Conservation (phyloP, 2,113 vertebrate genomes). For the Willisornis vidua region DNA sequence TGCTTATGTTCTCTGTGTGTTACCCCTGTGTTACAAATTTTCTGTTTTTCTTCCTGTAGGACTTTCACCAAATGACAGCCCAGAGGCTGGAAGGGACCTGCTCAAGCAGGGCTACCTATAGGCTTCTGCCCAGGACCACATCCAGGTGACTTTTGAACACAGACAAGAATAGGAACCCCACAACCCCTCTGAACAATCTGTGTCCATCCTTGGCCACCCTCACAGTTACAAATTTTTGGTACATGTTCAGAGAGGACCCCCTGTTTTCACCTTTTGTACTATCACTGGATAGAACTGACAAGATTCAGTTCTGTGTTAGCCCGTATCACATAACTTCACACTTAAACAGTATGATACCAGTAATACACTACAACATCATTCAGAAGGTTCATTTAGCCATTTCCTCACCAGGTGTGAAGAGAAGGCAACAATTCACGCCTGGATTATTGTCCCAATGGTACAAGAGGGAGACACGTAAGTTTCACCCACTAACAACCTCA, state of each 20-base stretch:
- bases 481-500: not conserved
- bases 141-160: not conserved
- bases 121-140: not conserved
- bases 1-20: not conserved
- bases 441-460: not conserved
- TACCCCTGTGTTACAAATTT: not conserved
- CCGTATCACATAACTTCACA: not conserved
- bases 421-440: not conserved
- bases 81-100: not conserved
- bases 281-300: not conserved
- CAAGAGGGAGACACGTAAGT: not conserved
- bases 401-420: not conserved
- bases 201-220: not conserved
- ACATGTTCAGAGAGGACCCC: not conserved
- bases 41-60: not conserved
- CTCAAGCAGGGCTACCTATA: not conserved
- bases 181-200: not conserved
- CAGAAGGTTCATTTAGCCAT: not conserved
- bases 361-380: not conserved
- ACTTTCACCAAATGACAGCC: not conserved
- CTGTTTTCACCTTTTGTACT: not conserved
- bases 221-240: not conserved
- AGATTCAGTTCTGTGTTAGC: not conserved
- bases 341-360: not conserved
- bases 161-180: not conserved